Conservation (phyloP, 2,888 invertebrate species). For the Mythimna loreyi region DNA sequence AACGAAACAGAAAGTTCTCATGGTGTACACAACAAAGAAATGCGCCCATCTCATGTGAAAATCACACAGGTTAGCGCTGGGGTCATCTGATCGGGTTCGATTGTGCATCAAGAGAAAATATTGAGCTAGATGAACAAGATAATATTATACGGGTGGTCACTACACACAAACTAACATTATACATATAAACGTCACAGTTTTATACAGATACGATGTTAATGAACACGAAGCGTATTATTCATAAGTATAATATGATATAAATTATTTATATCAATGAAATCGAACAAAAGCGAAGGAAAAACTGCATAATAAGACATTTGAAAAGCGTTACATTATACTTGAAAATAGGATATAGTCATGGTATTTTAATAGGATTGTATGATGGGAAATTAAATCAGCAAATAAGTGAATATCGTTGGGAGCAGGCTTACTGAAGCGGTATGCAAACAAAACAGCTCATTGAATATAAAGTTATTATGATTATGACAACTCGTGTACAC, state of each 20-base stretch:
- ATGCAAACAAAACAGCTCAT: constrained; percentile 68
- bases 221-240: constrained; percentile 40
- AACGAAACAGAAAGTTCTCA: constrained; percentile 65
- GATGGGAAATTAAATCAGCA: constrained; percentile 73
- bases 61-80: constrained; percentile 76
- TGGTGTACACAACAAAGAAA: constrained; percentile 62
- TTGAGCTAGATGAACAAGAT: constrained; percentile 82
- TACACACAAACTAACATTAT: constrained; percentile 61
- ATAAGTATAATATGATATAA: constrained; percentile 38
- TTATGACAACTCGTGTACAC: constrained; percentile 61
- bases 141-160: constrained; percentile 68
- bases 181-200: constrained; percentile 51
- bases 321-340: constrained; percentile 61
- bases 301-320: constrained; percentile 57
- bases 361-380: constrained; percentile 61
- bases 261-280: constrained; percentile 55
- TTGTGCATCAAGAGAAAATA: constrained; percentile 85
- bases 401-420: constrained; percentile 55
- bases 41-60: constrained; percentile 71
- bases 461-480: constrained; percentile 64
- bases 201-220: constrained; percentile 43
- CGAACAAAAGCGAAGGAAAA: constrained; percentile 44
- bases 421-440: constrained; percentile 54
- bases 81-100: constrained; percentile 84
- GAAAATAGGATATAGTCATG: constrained; percentile 56